Percentiles rank a stretch among this genome's conserved stretches.
phyloP scores from a whole-genome alignment of 2,888 invertebrate species.

The Crepidodera aurea region DNA sequence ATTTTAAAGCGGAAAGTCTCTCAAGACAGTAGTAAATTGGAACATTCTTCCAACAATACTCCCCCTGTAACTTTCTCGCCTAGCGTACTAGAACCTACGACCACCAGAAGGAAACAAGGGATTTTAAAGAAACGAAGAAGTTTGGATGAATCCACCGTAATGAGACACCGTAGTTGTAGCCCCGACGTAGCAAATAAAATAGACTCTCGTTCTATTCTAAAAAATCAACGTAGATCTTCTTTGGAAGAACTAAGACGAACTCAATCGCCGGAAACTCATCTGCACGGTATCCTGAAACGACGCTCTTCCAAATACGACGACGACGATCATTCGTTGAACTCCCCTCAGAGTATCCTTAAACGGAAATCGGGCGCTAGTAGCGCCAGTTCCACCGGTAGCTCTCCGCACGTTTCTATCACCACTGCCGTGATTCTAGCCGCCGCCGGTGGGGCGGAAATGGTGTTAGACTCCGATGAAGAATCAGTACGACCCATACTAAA shows the following conservation, averaged over 20 bases:
- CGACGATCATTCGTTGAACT: conserved; percentile 69
- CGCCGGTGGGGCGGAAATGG: conserved; percentile 64
- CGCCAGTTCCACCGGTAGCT: conserved; percentile 66
- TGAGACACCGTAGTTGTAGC: conserved; percentile 73
- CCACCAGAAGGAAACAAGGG: conserved; percentile 73
- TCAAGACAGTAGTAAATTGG: conserved; percentile 60
- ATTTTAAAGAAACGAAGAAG: conserved; percentile 86
- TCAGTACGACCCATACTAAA: conserved; percentile 80
- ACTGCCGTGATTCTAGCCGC: conserved; percentile 73
- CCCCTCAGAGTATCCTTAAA: conserved; percentile 82
- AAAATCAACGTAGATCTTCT: conserved; percentile 73
- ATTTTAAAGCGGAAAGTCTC: conserved; percentile 68
- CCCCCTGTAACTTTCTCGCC: conserved; percentile 85
- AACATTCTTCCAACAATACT: conserved; percentile 59
- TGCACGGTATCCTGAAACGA: conserved; percentile 74
- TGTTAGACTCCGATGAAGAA: conserved; percentile 56
- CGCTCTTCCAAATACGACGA: conserved; percentile 72
- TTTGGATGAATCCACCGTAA: conserved; percentile 79
- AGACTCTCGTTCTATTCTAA: conserved; percentile 73
- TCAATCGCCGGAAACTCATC: conserved; percentile 71
- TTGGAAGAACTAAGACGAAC: conserved; percentile 74
- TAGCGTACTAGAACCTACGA: conserved; percentile 73
- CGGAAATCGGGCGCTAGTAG: conserved; percentile 75
- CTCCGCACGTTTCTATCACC: conserved; percentile 74
- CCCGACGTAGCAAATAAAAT: conserved; percentile 71